These are phyloP conservation scores for Drosophila diplacantha DNA, from an alignment of 2,888 invertebrate genomes.

Conservation along the genomic window DNA sequence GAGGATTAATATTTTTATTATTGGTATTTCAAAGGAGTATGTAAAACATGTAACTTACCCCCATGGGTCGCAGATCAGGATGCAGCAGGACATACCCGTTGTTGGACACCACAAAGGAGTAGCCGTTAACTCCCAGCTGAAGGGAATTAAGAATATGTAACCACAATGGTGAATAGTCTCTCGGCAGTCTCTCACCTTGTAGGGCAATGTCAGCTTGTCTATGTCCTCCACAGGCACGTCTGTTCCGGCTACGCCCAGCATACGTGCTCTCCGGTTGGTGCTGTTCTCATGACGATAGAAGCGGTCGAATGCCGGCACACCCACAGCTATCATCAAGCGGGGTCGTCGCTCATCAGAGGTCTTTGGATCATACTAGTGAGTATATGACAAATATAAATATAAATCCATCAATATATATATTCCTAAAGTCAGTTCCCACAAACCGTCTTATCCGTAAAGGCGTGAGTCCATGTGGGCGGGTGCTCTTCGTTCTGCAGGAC, in stretches of 20 bases:
- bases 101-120: conserved; percentile 97
- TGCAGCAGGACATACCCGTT: conserved; percentile 97
- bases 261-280: conserved; percentile 80
- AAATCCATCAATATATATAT: neutral
- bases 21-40: neutral
- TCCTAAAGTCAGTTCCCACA: conserved; percentile 36
- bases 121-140: conserved; percentile 96
- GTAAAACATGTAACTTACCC: conserved; percentile 81
- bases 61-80: conserved; percentile 90
- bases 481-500: conserved; percentile 86
- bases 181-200: conserved; percentile 83
- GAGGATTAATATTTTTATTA: neutral
- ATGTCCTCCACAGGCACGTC: conserved; percentile 90
- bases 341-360: conserved; percentile 53
- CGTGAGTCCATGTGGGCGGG: conserved; percentile 96
- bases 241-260: conserved; percentile 97
- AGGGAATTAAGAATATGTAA: neutral
- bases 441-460: conserved; percentile 92
- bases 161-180: too few species aligned
- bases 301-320: conserved; percentile 93
- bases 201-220: conserved; percentile 90
- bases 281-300: conserved; percentile 79
- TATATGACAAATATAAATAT: neutral
- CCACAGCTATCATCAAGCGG: conserved; percentile 92
- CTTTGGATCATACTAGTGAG: conserved; percentile 66